These are phyloP conservation scores for Arctia plantaginis DNA, from an alignment of 2,888 invertebrate genomes.

Conservation along the genomic window DNA sequence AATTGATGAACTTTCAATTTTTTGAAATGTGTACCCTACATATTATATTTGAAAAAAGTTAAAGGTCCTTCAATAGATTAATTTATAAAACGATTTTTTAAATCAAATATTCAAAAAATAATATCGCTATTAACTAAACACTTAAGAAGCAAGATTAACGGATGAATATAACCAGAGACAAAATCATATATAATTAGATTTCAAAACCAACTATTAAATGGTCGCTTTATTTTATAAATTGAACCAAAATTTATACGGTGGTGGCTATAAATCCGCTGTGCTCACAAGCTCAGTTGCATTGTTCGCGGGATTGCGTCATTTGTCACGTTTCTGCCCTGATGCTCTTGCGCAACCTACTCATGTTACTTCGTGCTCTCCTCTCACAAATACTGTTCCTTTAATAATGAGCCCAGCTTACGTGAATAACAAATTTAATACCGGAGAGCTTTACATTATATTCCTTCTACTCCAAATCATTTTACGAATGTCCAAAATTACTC, in stretches of 20 bases:
- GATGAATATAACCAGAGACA: not conserved
- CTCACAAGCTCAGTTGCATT: slow-evolving; percentile 73
- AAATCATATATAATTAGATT: slow-evolving; percentile 12
- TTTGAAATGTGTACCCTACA: not conserved
- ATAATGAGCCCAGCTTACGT: slow-evolving; percentile 65
- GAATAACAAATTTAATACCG: slow-evolving; percentile 59
- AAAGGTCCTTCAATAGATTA: not conserved
- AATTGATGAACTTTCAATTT: not conserved
- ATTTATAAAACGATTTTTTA: not conserved
- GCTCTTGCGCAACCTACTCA: slow-evolving; percentile 70
- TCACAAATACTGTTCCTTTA: slow-evolving; percentile 69
- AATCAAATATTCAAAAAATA: not conserved
- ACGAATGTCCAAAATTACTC: slow-evolving; percentile 28
- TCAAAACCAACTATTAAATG: slow-evolving; percentile 14
- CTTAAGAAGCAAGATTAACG: not conserved
- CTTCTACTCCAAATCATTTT: slow-evolving; percentile 39
- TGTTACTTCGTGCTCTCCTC: slow-evolving; percentile 69
- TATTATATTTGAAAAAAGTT: too few relatives aligned
- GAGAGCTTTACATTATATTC: slow-evolving; percentile 48
- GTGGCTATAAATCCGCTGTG: slow-evolving; percentile 59
- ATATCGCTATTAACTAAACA: not conserved
- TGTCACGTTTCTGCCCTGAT: slow-evolving; percentile 73
- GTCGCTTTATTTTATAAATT: slow-evolving; percentile 50
- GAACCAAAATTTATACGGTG: slow-evolving; percentile 51
- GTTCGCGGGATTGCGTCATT: slow-evolving; percentile 79